Evolutionary conservation across 2,888 invertebrate species (phyloP), one percentile per base, ranked within the genome.

Genomic region (Abrostola triplasia): DNA sequence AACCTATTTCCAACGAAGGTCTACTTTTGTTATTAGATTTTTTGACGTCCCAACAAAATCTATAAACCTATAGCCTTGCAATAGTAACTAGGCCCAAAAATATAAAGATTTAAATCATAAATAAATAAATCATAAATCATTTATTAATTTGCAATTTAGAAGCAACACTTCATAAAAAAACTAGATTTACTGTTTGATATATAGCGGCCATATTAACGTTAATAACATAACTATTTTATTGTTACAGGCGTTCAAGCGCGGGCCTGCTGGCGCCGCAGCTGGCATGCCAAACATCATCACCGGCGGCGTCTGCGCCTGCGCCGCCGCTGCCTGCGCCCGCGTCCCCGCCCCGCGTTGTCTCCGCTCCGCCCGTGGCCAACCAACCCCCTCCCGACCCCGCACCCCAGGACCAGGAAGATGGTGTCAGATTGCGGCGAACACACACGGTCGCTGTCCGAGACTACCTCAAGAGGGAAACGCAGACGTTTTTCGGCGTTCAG

Each of bases 401-500:
- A 59, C 93, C 93, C 12, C 93, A 91, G 82, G 88, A 85, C 64
- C 91, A 91, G 64, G 92, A 95, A 86, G 92, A 92, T 72, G 93
- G 91, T 55, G 93, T 94, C 72, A 88, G 93, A 90, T 92, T 94
- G 77, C 90, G 94, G 58, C 83, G 92, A 58, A 90, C 83, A 5
- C 92, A 93, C 75, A 93, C 93, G 0, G 88, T 92, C 9, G 93
- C 90, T n/a, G 93, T 94, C 53, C 87, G 94, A 72, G 93, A 96
- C 85, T 97, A 96, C 89, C 96, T 98, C 84, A 97, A 96, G 87
- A 95, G 96, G 77, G 97, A 97, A 88, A 97, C 98, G 63, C 97
- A 97, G 62, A 97, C 96, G 79, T 98, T 98, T 92, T 98, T 98
- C 88, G 98, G 98, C 24, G 96, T 98, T 64, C 97, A 97, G 84